Evolutionary conservation across 2,113 vertebrate genomes (phyloP).

Genomic region (Atrichornis clamosus): DNA sequence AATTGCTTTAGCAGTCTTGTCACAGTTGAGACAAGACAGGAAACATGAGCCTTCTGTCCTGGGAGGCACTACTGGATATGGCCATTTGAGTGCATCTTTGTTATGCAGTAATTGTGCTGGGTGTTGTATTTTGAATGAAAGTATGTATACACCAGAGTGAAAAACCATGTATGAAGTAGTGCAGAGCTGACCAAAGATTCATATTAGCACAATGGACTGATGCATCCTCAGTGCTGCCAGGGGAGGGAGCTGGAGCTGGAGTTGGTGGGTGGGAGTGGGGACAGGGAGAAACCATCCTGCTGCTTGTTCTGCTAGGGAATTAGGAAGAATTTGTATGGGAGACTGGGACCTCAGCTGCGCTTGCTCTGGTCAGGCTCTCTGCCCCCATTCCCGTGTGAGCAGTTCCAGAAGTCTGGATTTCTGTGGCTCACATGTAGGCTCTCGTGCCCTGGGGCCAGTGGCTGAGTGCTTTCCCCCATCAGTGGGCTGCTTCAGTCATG

Average conservation of each 20-base stretch:
- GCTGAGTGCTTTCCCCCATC: not conserved
- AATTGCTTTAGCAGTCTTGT: not conserved
- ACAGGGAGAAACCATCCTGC: fast-evolving
- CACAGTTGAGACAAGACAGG: not conserved
- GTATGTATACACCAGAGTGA: not conserved
- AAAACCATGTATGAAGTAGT: not conserved
- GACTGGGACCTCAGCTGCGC: not conserved
- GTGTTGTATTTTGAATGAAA: not conserved
- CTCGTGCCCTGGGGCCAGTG: not conserved
- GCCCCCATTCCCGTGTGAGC: not conserved
- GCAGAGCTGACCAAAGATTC: not conserved
- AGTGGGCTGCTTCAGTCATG: not conserved
- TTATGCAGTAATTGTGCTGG: not conserved
- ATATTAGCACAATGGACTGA: no score
- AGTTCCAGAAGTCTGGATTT: not conserved
- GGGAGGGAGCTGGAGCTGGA: not conserved
- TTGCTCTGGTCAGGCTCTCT: fast-evolving
- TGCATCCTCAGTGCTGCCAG: not conserved
- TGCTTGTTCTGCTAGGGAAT: not conserved
- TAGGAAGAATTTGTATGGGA: not conserved
- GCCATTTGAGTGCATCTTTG: not conserved
- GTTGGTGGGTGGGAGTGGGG: not conserved
- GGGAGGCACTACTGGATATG: not conserved
- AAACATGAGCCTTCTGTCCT: not conserved
- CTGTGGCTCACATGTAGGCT: not conserved